Percentiles rank a stretch among this genome's conserved stretches.
Evolutionary conservation across 2,888 invertebrate genomes (phyloP).

Genomic region (Halictus quadricinctus): DNA sequence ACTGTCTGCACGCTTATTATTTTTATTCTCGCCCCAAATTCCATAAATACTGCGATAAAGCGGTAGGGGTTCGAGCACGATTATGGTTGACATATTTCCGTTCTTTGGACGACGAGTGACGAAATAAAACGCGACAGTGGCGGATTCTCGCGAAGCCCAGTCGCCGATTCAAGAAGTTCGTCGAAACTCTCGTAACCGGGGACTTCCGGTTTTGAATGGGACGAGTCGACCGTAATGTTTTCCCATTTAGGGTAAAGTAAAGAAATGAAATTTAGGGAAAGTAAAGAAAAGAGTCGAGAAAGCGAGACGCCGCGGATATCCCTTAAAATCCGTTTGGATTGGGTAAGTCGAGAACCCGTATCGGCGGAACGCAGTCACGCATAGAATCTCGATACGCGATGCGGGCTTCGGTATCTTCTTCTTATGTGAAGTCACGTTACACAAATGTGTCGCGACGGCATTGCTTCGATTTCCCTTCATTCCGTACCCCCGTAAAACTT

Average conservation of each 20-base stretch:
- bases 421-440: constrained; percentile 20
- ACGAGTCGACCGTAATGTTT: constrained; percentile 61
- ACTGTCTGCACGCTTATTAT: too few species aligned
- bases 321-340: constrained; percentile 51
- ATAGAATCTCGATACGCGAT: constrained; percentile 32
- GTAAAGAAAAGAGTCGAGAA: constrained; percentile 39
- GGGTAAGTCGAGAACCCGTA: constrained; percentile 50
- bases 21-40: neutral
- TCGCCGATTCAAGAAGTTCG: constrained; percentile 72
- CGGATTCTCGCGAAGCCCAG: neutral
- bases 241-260: constrained; percentile 66
- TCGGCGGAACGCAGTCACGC: constrained; percentile 34
- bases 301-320: constrained; percentile 32
- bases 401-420: neutral
- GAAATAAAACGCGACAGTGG: neutral
- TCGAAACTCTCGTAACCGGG: constrained; percentile 61
- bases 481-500: neutral
- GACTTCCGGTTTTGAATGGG: constrained; percentile 21
- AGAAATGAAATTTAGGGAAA: constrained; percentile 64
- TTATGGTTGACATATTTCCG: neutral
- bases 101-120: neutral
- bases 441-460: constrained; percentile 16
- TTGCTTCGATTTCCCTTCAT: constrained; percentile 19
- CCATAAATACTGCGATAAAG: neutral
- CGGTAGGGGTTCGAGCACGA: neutral